Evolutionary conservation across 35 echinoderm and acorn worm species (phyloP).

Genomic region (Diadema setosum): DNA sequence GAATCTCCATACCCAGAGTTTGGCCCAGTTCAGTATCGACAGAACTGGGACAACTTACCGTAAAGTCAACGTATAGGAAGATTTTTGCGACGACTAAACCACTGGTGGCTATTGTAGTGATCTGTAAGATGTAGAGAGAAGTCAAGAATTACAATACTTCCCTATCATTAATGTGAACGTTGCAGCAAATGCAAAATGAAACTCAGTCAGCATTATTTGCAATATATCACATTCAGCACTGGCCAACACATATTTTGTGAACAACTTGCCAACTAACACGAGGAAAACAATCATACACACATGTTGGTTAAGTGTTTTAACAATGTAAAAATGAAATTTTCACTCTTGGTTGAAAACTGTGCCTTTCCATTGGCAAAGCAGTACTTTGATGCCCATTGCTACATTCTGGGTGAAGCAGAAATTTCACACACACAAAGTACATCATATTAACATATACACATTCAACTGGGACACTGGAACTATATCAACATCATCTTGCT

Average conservation of each 20-base stretch:
- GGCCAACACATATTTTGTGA: not conserved
- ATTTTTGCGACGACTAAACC: slow-evolving; percentile 51
- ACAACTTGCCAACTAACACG: not conserved
- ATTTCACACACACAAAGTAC: no score
- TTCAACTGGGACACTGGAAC: no score
- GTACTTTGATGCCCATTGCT: no score
- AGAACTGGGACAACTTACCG: slow-evolving; percentile 29
- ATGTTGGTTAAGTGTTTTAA: not conserved
- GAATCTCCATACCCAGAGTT: no score
- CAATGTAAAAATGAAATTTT: no score
- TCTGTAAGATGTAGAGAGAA: slow-evolving; percentile 17
- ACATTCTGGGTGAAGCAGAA: no score
- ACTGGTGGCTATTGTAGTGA: slow-evolving; percentile 56
- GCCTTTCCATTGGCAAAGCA: no score
- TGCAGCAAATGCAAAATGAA: not conserved
- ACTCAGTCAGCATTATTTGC: no score
- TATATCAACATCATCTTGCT: no score
- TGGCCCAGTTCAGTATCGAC: no score
- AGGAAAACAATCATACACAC: not conserved
- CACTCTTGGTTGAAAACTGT: no score
- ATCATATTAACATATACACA: no score
- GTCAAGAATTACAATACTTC: not conserved
- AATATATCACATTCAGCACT: not conserved
- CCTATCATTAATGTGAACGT: not conserved
- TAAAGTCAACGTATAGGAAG: slow-evolving; percentile 59